Percentiles rank a stretch among this genome's conserved stretches.
phyloP scores from a whole-genome alignment of 2,113 vertebrate genomes.

The Macquaria ambigua region DNA sequence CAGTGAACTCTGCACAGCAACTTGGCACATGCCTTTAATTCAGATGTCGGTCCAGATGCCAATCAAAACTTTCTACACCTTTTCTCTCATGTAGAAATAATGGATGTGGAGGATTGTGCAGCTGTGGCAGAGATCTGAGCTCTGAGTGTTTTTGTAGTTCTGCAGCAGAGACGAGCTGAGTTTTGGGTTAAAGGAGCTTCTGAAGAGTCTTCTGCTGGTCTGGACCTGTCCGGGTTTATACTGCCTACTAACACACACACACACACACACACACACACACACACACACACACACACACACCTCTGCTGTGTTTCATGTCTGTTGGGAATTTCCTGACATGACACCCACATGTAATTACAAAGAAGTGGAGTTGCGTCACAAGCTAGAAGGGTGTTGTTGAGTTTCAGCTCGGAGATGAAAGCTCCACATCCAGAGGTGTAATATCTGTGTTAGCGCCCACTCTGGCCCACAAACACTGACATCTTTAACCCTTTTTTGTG shows the following conservation, averaged over 20 bases:
- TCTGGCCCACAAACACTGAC: constrained; percentile 20
- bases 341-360: constrained; percentile 68
- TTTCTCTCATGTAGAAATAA: background rate
- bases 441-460: constrained; percentile 7
- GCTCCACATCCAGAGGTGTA: constrained; percentile 23
- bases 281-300: constrained; percentile 29
- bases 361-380: constrained; percentile 67
- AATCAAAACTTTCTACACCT: background rate
- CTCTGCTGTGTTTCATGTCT: constrained; percentile 52
- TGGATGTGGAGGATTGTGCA: background rate
- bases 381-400: constrained; percentile 50
- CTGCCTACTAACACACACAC: background rate
- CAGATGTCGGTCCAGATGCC: no score
- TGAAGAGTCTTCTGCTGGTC: constrained; percentile 40
- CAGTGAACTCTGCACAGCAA: background rate
- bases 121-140: background rate
- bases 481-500: background rate
- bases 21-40: no score
- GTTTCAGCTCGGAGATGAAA: constrained; percentile 49
- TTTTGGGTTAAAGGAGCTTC: background rate
- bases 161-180: background rate
- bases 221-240: constrained; percentile 36
- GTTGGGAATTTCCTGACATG: constrained; percentile 83
- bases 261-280: no score
- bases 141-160: background rate